Base-by-base conservation (phyloP, 2,888 invertebrate species). In the Melanophora roralis region DNA sequence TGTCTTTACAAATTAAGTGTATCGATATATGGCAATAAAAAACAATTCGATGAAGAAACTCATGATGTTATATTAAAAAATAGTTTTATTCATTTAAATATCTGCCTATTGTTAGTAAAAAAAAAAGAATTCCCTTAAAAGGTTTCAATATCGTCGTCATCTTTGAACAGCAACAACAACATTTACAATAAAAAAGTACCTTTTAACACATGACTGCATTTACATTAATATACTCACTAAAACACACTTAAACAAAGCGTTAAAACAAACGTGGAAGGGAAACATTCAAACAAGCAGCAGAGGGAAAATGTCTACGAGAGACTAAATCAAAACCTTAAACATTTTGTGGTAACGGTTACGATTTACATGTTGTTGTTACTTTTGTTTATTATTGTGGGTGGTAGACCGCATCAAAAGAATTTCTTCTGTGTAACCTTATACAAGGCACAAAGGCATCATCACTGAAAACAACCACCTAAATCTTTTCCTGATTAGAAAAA, bases 201-300 rank as follows among this genome's bases (percentile, higher is more conserved):
- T 83, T 83, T 83, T 83, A 82, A 81, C 82, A 78, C 82, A 83
- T 83, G 82, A 83, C 40, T 80, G 82, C 78, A 76, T 80, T 78
- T 73, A 40, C 45, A 57, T 69, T 65, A 68, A 55, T 32, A 69
- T 14, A 23, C 23, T 60, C 21, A 38, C 19, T 1, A 6, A 51
- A 6, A 36, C n/a, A 40, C n/a, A 14, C 40, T 40, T 40, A 2
- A 12, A 21, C 16, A 53, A 65, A 65, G 14, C 38, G 14, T 62
- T 69, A 36, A 16, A 43, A 60, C n/a, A 32, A 14, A 23, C 11
- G 5, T 1, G 4, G 12, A 34, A 21, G 51, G 47, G 53, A 45
- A 47, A 57, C 23, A 45, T 40, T 51, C 14, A 19, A 21, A 57
- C 34, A 55, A 49, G 9, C 34, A 73, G 49, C 21, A 34, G 36